These are phyloP conservation scores for Leucopsar rothschildi DNA, from an alignment of 2,113 vertebrate species.

Conservation along the genomic window DNA sequence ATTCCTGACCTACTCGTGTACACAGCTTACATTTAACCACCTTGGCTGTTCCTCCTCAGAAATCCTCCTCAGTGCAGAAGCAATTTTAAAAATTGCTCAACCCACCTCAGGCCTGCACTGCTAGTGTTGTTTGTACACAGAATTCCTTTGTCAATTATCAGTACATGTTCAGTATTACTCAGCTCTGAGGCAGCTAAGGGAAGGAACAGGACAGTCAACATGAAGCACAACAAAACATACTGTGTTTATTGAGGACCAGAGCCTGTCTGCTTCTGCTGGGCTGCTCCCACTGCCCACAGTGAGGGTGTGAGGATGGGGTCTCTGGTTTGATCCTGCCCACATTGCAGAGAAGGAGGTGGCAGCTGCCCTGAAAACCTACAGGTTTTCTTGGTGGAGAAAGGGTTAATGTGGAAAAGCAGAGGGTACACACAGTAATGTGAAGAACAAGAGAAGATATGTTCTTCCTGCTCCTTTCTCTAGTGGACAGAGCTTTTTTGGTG, in stretches of 20 bases:
- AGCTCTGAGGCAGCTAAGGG: neutral
- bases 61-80: neutral
- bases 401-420: neutral
- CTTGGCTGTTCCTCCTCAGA: neutral
- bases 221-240: accelerated
- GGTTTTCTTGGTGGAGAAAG: neutral
- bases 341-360: accelerated
- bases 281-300: accelerated
- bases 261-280: neutral
- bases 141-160: neutral
- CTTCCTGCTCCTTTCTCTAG: neutral
- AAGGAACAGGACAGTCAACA: neutral
- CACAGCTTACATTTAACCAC: neutral
- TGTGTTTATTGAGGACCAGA: neutral
- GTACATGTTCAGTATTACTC: neutral
- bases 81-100: neutral
- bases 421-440: accelerated
- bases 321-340: neutral
- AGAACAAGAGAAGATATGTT: neutral
- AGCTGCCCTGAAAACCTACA: neutral
- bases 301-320: neutral
- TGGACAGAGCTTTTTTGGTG: neutral
- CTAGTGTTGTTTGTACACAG: neutral
- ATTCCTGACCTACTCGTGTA: neutral
- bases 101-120: neutral